A percentile compares a stretch with the other conserved stretches of the same genome.
Evolutionary conservation across 1,140 invertebrate genomes (phyloP).

Genomic region (Drosophila parvula): DNA sequence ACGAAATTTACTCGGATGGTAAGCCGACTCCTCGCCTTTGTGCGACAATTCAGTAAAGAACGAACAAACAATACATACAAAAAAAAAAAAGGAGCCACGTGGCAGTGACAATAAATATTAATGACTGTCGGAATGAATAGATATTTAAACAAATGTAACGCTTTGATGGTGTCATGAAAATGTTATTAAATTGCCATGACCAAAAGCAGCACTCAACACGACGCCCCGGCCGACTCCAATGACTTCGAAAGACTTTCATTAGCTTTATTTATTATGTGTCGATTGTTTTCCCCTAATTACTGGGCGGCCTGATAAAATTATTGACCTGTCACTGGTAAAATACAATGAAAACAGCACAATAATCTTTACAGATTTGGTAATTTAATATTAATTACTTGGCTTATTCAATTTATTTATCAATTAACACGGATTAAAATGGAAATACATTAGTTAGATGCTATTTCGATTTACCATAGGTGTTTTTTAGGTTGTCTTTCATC

Average conservation of each 20-base stretch:
- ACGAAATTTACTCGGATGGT: neutral
- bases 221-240: neutral
- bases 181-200: conserved; percentile 64
- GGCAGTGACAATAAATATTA: conserved; percentile 53
- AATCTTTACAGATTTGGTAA: neutral
- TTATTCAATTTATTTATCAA: neutral
- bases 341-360: conserved; percentile 3
- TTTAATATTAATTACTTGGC: neutral
- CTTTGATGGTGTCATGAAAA: conserved; percentile 49
- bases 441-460: neutral
- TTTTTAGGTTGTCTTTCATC: neutral
- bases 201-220: conserved; percentile 13
- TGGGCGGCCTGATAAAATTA: conserved; percentile 23
- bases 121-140: conserved; percentile 39
- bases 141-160: conserved; percentile 50
- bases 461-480: no score
- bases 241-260: conserved; percentile 21
- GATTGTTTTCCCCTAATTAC: conserved; percentile 56
- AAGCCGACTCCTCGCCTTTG: neutral
- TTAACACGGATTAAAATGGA: neutral
- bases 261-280: conserved; percentile 29
- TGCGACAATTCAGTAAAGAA: conserved; percentile 19
- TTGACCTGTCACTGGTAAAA: conserved; percentile 5
- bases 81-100: conserved; percentile 24
- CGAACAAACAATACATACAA: neutral